Conservation (phyloP, 2,113 vertebrate genomes). For the Crotalus helleri region DNA sequence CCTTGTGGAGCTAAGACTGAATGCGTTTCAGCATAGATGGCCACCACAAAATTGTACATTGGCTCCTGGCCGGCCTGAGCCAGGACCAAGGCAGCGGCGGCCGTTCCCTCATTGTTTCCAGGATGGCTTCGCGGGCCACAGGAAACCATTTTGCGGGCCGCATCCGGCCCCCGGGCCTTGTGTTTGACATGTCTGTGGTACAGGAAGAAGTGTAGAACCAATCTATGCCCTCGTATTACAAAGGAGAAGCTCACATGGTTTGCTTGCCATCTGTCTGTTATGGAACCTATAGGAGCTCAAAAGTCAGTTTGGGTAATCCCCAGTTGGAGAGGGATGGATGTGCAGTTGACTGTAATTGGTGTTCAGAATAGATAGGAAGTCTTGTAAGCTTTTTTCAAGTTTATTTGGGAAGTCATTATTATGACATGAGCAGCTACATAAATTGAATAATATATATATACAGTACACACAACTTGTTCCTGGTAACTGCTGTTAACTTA, state of each 20-base stretch:
- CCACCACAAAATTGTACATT: too few species aligned
- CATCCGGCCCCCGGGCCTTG: too few species aligned
- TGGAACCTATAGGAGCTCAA: neutral
- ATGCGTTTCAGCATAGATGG: too few species aligned
- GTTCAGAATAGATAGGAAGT: neutral
- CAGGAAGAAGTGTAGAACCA: neutral
- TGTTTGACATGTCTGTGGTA: neutral
- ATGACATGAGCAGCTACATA: neutral
- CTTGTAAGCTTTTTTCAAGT: neutral
- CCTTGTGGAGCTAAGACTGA: too few species aligned
- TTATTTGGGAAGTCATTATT: neutral
- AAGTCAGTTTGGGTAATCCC: neutral
- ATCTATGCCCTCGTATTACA: neutral
- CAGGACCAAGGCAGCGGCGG: too few species aligned
- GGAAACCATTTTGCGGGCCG: too few species aligned
- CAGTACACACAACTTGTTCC: neutral
- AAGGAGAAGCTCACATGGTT: neutral
- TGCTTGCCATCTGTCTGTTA: neutral
- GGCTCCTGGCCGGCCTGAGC: too few species aligned
- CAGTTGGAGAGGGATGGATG: neutral
- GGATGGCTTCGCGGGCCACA: too few species aligned
- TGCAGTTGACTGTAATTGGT: neutral
- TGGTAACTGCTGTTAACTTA: neutral
- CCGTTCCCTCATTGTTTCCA: too few species aligned
- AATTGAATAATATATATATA: neutral